Evolutionary conservation across 37 sponge, comb jelly and placozoan genomes (phyloP).

Genomic region (Axinella damicornis): DNA sequence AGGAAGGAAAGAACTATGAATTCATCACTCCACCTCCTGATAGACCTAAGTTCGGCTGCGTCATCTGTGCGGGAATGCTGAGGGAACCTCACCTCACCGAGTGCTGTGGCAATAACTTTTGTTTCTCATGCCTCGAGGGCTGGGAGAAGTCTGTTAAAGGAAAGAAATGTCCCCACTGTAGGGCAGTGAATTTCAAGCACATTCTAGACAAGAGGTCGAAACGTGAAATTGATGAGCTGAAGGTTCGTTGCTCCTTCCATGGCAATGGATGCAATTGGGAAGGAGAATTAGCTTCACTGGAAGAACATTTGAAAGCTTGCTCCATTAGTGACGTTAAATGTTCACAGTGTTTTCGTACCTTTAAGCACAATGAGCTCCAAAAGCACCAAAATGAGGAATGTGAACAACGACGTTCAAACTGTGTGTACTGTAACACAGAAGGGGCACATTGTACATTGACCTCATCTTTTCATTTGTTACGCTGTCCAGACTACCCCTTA

Average conservation of each 20-base stretch:
- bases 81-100: constrained; percentile 4
- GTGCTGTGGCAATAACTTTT: background rate
- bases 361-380: background rate
- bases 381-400: background rate
- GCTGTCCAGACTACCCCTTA: background rate
- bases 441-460: background rate
- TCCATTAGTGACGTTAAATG: background rate
- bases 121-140: background rate
- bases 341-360: background rate
- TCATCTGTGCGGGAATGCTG: background rate
- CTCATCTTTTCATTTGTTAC: background rate
- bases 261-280: background rate
- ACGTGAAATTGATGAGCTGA: background rate
- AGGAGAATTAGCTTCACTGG: background rate
- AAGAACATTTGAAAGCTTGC: background rate
- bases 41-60: background rate
- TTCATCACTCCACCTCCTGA: background rate
- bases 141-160: background rate
- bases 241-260: background rate
- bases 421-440: background rate
- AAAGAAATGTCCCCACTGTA: background rate
- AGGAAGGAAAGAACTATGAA: background rate
- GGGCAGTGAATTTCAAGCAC: background rate
- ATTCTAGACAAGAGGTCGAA: background rate
- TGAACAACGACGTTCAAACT: background rate